Conservation (phyloP, 2,113 vertebrate species). For the Corythornis cristatus region DNA sequence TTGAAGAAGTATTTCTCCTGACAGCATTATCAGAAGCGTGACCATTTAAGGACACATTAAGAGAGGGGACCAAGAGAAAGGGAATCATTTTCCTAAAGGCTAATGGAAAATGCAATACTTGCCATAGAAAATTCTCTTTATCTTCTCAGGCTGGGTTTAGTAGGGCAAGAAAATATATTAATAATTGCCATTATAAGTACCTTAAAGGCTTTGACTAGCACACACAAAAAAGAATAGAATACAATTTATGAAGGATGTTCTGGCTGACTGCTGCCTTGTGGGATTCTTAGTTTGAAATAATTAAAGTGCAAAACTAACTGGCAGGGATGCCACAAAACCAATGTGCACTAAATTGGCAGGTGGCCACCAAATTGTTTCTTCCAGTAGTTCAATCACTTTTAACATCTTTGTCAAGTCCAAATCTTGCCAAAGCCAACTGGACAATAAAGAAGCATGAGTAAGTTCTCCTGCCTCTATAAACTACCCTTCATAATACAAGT, state of each 20-base stretch:
- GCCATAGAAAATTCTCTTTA: neutral
- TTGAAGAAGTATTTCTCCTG: neutral
- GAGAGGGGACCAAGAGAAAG: neutral
- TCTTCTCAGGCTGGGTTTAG: neutral
- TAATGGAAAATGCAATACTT: neutral
- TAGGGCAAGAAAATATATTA: neutral
- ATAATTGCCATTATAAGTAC: neutral
- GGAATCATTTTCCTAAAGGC: neutral
- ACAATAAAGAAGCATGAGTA: neutral
- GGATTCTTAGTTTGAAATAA: neutral
- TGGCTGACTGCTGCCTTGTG: neutral
- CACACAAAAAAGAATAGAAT: neutral
- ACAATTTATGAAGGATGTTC: neutral
- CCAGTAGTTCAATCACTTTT: neutral
- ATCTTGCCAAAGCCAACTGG: neutral
- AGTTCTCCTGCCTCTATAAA: neutral
- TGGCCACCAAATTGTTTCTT: neutral
- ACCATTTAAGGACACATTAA: slow-evolving; percentile 21
- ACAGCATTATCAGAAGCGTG: neutral
- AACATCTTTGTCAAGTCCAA: neutral
- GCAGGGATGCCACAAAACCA: neutral
- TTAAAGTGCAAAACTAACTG: neutral
- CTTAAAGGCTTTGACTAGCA: neutral
- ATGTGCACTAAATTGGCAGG: neutral
- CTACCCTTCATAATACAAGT: neutral